These are phyloP conservation scores for Tolypeutes matacus DNA, from an alignment of 2,797 vertebrate species.

Conservation along the genomic window DNA sequence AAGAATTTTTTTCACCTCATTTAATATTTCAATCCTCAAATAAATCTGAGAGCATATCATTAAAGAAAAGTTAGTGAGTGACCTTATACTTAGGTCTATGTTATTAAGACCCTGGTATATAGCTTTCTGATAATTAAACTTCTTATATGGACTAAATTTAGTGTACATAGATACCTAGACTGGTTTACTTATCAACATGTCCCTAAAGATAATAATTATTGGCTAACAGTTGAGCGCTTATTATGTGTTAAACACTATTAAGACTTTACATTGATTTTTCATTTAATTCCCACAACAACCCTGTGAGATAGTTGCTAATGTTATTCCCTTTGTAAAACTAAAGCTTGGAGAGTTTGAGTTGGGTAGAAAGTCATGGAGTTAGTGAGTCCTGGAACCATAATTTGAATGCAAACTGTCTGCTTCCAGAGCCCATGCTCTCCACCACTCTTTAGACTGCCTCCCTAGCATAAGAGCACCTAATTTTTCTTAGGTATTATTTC, in stretches of 20 bases:
- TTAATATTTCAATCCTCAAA: background rate
- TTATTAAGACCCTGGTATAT: background rate
- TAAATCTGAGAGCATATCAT: background rate
- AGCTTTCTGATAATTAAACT: background rate
- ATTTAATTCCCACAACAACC: background rate
- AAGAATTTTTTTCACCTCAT: background rate
- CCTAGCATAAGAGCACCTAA: background rate
- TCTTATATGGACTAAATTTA: background rate
- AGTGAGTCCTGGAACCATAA: too few species aligned
- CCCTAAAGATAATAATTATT: background rate
- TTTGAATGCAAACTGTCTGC: background rate
- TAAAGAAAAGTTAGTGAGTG: background rate
- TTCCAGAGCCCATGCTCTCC: background rate
- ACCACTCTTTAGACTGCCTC: background rate
- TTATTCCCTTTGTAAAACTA: background rate
- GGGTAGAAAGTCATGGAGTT: background rate
- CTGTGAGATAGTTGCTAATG: background rate
- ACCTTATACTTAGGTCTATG: background rate
- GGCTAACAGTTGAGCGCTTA: background rate
- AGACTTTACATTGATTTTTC: background rate
- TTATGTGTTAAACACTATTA: background rate
- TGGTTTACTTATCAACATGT: background rate
- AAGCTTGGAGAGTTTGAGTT: background rate
- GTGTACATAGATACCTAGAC: background rate
- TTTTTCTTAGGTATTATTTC: background rate